A percentile compares a stretch with the other conserved stretches of the same genome.
Conservation (phyloP, 2,113 vertebrate genomes). For the Sciurus niger region DNA sequence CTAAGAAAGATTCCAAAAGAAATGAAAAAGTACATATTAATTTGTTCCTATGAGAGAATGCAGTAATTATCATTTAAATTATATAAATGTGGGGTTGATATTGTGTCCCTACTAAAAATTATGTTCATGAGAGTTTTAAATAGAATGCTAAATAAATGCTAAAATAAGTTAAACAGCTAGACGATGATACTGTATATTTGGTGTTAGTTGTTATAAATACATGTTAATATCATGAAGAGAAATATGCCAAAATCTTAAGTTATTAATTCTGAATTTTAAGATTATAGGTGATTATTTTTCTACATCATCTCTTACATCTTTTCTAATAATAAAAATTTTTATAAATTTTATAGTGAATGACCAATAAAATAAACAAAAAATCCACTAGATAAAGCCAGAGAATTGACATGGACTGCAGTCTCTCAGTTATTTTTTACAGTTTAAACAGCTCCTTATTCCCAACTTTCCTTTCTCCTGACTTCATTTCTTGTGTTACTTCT, state of each 20-base stretch:
- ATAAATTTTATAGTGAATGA: neutral
- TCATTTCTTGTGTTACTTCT: neutral
- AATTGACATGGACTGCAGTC: neutral
- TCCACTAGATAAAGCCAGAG: neutral
- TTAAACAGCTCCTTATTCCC: neutral
- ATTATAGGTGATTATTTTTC: neutral
- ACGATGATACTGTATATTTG: neutral
- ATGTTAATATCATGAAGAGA: neutral
- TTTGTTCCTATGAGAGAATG: neutral
- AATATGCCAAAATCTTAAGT: neutral
- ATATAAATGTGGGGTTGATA: neutral
- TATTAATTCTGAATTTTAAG: slow-evolving; percentile 8
- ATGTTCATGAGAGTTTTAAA: neutral
- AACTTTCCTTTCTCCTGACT: neutral
- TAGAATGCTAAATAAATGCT: neutral
- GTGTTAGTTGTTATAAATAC: neutral
- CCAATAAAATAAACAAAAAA: neutral
- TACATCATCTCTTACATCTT: neutral
- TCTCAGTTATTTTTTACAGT: neutral
- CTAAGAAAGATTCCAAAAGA: neutral
- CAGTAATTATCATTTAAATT: neutral
- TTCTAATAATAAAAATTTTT: neutral
- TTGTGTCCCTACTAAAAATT: neutral
- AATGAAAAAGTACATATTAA: neutral
- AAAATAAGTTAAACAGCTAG: neutral